A percentile compares a stretch with the other conserved stretches of the same genome.
These are phyloP conservation scores for Drosophila helvetica DNA, from an alignment of 2,888 invertebrate genomes.

Conservation along the genomic window DNA sequence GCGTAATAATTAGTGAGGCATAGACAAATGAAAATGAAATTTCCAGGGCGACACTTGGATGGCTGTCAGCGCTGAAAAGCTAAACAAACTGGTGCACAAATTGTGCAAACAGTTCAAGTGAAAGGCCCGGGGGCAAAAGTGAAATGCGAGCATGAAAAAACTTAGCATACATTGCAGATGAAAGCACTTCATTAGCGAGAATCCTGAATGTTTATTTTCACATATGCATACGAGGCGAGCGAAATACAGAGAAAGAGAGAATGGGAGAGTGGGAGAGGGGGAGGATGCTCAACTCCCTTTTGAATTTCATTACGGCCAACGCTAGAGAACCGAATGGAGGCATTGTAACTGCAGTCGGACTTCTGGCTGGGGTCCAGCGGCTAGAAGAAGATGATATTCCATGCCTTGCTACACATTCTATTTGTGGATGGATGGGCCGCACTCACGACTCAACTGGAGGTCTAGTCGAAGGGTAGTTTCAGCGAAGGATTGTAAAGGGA, in stretches of 20 bases:
- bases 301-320: constrained; percentile 20
- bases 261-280: no score
- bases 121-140: constrained; percentile 20
- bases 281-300: background rate
- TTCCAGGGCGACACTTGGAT: constrained; percentile 23
- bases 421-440: no score
- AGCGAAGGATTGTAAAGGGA: no score
- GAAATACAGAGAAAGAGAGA: background rate
- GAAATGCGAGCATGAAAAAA: constrained; percentile 25
- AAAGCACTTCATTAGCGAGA: constrained; percentile 63
- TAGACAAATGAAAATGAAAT: constrained; percentile 61
- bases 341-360: background rate
- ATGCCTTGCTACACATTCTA: no score
- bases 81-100: constrained; percentile 51
- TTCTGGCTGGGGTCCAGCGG: background rate
- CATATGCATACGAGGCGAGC: constrained; percentile 15
- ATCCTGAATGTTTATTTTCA: constrained; percentile 35
- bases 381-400: background rate
- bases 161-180: constrained; percentile 41
- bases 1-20: constrained; percentile 59
- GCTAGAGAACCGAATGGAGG: background rate
- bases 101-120: constrained; percentile 43
- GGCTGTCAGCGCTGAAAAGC: constrained; percentile 51
- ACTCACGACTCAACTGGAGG: background rate
- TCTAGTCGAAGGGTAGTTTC: background rate